Evolutionary conservation across 2,797 vertebrate genomes (phyloP).

Genomic region (Spinus olivaceus): DNA sequence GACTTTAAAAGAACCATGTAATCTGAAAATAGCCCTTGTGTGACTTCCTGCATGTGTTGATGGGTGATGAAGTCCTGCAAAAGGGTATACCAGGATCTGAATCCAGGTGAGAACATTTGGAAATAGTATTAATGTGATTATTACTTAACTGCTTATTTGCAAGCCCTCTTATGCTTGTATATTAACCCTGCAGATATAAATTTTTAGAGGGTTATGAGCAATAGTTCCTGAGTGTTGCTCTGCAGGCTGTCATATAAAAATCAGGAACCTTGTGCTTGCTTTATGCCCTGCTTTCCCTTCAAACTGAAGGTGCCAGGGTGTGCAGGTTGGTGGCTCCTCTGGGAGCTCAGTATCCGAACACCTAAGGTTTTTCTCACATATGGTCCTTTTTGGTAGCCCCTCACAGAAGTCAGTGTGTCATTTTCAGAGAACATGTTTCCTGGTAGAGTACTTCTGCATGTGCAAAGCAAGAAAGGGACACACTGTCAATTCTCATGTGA

Average conservation of each 20-base stretch:
- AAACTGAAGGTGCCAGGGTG: not conserved
- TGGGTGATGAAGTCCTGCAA: not conserved
- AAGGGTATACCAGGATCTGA: not conserved
- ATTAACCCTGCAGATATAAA: not conserved
- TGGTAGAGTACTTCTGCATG: not conserved
- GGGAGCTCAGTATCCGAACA: not conserved
- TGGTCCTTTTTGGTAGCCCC: not conserved
- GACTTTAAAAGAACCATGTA: not conserved
- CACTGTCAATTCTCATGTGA: accelerated
- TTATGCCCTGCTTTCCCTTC: not conserved
- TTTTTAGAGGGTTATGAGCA: not conserved
- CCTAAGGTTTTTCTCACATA: not conserved
- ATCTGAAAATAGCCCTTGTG: not conserved
- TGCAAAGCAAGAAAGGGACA: not conserved
- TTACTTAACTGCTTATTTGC: not conserved
- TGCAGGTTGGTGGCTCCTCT: not conserved
- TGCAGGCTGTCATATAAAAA: not conserved
- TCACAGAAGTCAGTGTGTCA: not conserved
- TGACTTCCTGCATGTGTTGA: not conserved
- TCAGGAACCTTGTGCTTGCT: not conserved
- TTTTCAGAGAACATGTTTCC: not conserved
- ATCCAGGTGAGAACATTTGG: not conserved
- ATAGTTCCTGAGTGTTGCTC: not conserved
- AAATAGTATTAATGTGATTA: not conserved
- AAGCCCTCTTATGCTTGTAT: not conserved